A percentile compares a stretch with the other conserved stretches of the same genome.
Evolutionary conservation across 1,140 invertebrate species (phyloP).

Genomic region (Sminthurinus signatus): DNA sequence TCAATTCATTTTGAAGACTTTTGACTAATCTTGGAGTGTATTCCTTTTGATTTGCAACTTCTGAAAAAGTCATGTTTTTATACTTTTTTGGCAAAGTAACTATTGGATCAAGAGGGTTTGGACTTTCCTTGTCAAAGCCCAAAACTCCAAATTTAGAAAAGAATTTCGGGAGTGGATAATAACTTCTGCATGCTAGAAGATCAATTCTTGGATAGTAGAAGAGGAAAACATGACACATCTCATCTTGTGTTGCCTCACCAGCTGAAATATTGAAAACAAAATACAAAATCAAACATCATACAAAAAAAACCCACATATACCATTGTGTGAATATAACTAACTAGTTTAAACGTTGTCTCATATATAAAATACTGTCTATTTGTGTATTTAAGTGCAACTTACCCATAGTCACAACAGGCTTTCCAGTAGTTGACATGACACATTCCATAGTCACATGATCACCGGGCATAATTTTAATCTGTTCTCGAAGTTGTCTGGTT

Average conservation of each 20-base stretch:
- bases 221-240: constrained; percentile 78
- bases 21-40: background rate
- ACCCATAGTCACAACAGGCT: constrained; percentile 2
- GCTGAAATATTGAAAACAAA: too few relatives aligned
- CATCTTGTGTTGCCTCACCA: constrained; percentile 71
- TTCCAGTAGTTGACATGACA: too few relatives aligned
- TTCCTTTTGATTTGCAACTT: background rate
- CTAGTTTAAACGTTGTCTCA: too few relatives aligned
- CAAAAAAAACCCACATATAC: too few relatives aligned
- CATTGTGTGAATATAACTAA: too few relatives aligned
- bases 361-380: too few relatives aligned
- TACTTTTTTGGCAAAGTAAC: background rate
- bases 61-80: background rate
- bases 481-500: constrained; percentile 1
- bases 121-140: background rate
- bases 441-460: constrained; percentile 18
- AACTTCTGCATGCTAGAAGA: constrained; percentile 66
- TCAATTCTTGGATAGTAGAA: constrained; percentile 72
- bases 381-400: too few relatives aligned
- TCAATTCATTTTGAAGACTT: background rate
- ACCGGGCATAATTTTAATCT: constrained; percentile 16
- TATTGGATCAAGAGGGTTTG: background rate
- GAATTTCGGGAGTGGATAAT: background rate
- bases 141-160: constrained; percentile 12
- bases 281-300: constrained; percentile 1